Base-by-base conservation (phyloP, 2,113 vertebrate species). In the Clupea harengus region DNA sequence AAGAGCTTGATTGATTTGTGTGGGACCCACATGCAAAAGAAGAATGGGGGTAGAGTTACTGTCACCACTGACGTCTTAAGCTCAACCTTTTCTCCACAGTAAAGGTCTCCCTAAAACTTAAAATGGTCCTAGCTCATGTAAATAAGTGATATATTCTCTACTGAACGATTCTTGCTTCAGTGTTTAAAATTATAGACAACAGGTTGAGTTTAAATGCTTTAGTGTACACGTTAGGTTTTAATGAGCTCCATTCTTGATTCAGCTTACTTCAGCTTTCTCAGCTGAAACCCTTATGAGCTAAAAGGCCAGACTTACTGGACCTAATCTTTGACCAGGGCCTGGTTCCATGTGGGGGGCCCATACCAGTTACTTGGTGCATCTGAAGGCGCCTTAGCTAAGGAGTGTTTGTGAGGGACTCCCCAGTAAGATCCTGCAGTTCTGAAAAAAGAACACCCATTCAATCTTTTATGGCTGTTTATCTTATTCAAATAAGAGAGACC, bases 51-150 rank as follows among this genome's bases (percentile, higher is more conserved):
- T 78, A 78, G 72, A 78, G 72, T 78, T 78, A 78, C 72, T 78
- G 72, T 78, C 72, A 78, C 72, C 72, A 78, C 28, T 78, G 72
- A 78, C 72, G 72, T 78, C 72, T 78, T 78, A 32, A 78, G 60
- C 72, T 44, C 72, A 78, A 39, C 28, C 72, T 78, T 78, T 78
- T 78, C 72, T 78, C 72, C 72, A 39, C 72, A 78, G 72, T 13
- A 17, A 39, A 78, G 9, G 28, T 72, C 54, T 60, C 11, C 72
- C 72, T 39, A 78, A 78, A 78, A 11, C 25, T 13, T 13, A 72
- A 72, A 72, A 25, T 32, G 72, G 10, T 78, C 39, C 64, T 32
- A 28, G 25, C 10, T 28, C 15, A 1, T 72, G 64, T 72, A 28
- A 32, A 72, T 11, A 49, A 0, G 47, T 39, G 39, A 39, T 32